Evolutionary conservation across 2,888 invertebrate genomes (phyloP), one percentile per base, ranked within the genome.

Genomic region (Drosophila cognata): DNA sequence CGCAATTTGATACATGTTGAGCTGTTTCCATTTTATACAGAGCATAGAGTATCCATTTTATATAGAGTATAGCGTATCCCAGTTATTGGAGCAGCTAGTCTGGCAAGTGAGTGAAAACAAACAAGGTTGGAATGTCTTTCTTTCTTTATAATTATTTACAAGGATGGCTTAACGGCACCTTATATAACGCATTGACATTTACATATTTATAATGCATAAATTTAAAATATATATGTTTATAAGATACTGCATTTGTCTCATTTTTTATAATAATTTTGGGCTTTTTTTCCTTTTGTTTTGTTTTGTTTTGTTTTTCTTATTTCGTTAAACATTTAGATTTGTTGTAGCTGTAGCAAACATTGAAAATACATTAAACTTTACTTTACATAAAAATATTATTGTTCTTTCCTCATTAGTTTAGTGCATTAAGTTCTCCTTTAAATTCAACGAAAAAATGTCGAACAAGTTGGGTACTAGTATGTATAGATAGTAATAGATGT

Each of bases 71-170:
- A 18, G 21, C 11, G 43, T 13, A 1, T 28, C 25, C 35, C 25
- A 53, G 16, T 33, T n/a, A 8, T 8, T 36, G 4, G 28, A 36
- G 2, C 11, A 21, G 5, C 28, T 53, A 7, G 36, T 11, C 31
- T 43, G 41, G 11, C n/a, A 84, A 84, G 78, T 78, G 72, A 84
- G 78, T 78, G 72, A 83, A 71, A 88, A 90, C 91, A 91, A 91
- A 92, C 89, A 88, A 87, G 75, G 81, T 92, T 92, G 92, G 92
- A 92, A 92, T 92, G 92, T 92, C 91, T 92, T 92, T 92, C 82
- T 88, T 91, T 91, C 91, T 88, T 86, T 92, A 91, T 92, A 92
- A 92, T 92, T 93, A 93, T 93, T 92, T 93, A 93, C 92, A 93
- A 91, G 92, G 92, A 91, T 92, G 89, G 84, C 90, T 89, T 88